Percentiles rank a stretch among this genome's conserved stretches.
phyloP scores from a whole-genome alignment of 2,888 invertebrate species.

The Eupithecia pulchellata region DNA sequence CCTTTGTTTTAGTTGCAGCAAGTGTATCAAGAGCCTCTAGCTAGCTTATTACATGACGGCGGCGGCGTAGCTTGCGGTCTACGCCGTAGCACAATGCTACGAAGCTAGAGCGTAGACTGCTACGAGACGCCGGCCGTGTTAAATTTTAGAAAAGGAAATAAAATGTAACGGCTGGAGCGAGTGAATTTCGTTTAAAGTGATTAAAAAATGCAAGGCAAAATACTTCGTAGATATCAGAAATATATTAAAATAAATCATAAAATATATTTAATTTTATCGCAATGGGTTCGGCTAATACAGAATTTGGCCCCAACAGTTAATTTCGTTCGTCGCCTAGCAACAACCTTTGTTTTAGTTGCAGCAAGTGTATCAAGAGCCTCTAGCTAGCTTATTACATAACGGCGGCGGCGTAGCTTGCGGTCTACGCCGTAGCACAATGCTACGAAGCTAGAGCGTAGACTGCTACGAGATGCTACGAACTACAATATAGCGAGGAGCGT shows the following conservation, averaged over 20 bases:
- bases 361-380: constrained; percentile 15
- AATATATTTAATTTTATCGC: not conserved
- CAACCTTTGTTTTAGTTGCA: not conserved
- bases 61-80: constrained; percentile 33
- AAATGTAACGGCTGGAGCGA: not conserved
- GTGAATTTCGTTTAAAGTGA: not conserved
- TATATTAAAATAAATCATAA: not conserved
- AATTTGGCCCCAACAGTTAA: not conserved
- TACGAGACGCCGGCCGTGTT: constrained; percentile 27
- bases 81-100: constrained; percentile 58
- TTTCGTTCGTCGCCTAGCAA: not conserved
- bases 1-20: not conserved
- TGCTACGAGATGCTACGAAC: constrained; percentile 33
- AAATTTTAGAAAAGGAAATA: constrained; percentile 17
- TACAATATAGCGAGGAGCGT: constrained; percentile 11
- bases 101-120: constrained; percentile 39
- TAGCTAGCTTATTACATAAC: constrained; percentile 69
- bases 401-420: constrained; percentile 34
- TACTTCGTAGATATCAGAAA: not conserved
- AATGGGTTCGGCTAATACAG: not conserved
- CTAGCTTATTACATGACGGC: constrained; percentile 65
- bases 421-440: constrained; percentile 57
- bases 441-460: constrained; percentile 41
- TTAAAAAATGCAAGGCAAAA: constrained; percentile 1
- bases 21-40: constrained; percentile 19